phyloP scores from a whole-genome alignment of 2,888 invertebrate genomes.

The Meiosimyza platycephala region DNA sequence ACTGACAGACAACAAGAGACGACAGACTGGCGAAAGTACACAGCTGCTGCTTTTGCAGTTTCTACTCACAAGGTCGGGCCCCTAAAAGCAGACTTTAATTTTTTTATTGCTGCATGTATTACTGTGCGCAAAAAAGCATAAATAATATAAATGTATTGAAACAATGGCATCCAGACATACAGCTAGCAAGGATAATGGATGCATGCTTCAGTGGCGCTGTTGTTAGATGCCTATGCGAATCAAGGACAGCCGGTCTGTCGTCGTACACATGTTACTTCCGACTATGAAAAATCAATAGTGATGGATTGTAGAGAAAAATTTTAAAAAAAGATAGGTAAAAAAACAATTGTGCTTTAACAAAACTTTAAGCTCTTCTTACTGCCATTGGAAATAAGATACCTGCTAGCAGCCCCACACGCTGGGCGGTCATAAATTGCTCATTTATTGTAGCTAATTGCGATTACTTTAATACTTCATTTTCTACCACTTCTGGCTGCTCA shows the following conservation, averaged over 20 bases:
- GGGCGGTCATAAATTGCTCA: conserved; percentile 60
- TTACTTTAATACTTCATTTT: conserved; percentile 45
- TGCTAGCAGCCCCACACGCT: neutral
- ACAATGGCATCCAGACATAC: conserved; percentile 7
- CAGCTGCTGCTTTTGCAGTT: conserved; percentile 59
- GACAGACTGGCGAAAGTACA: conserved; percentile 51
- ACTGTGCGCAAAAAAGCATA: conserved; percentile 42
- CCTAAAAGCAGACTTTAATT: conserved; percentile 42
- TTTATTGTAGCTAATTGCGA: conserved; percentile 66
- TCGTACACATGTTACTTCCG: conserved; percentile 25
- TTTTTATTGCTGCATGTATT: conserved; percentile 8
- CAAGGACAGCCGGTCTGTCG: conserved; percentile 26
- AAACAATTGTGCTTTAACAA: no score
- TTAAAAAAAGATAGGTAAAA: no score
- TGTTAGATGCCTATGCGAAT: conserved; percentile 3
- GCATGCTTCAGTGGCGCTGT: conserved; percentile 28
- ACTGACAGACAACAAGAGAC: conserved; percentile 38
- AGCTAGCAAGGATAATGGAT: conserved; percentile 8
- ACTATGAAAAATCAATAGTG: neutral
- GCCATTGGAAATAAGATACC: no score
- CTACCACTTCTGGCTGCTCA: conserved; percentile 22
- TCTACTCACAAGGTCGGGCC: conserved; percentile 33
- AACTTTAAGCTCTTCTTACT: no score
- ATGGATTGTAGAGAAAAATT: no score
- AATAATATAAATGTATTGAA: conserved; percentile 31